Evolutionary conservation across 2,888 invertebrate genomes (phyloP), one percentile per base, ranked within the genome.

Genomic region (Sialis fuliginosa): DNA sequence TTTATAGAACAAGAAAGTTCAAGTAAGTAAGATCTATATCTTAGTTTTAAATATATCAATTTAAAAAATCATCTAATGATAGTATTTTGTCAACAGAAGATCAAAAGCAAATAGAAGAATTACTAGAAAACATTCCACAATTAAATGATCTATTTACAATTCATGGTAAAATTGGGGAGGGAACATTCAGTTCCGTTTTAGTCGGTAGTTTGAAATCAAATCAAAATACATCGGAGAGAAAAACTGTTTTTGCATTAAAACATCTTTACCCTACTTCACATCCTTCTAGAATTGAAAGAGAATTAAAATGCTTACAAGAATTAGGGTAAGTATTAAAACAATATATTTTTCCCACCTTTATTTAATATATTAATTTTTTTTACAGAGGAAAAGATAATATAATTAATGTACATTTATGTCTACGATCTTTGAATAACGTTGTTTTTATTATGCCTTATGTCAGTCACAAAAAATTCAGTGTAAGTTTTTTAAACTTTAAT

Each of bases 401-500:
- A 10, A 85, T 85, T 54, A 84, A 84, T 45, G 74, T 90, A 49
- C 78, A 84, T 53, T 67, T 85, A 52, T 88, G 87, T 58, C 66
- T 90, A 43, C 73, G 89, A 46, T 73, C 80, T 56, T 70, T 74
- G 51, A 86, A 88, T 56, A 81, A 85, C 48, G 79, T 89, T 50
- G 85, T 85, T 45, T 85, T 92, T 62, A 75, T 90, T 44, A 90
- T 91, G 91, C 89, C 90, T 4, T 89, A 83, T 60, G 78, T 90
- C 69, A 78, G 77, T 51, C 90, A 91, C 61, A 78, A 78, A 56
- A 79, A 76, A 56, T 89, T 86, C 64, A 72, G 74, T 54, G 85
- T 85, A 65, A 74, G 75, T 70, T 49, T 51, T 42, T 34, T 41
- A 9, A 42, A 43, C 30, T 37, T 10, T 46, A 42, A n/a, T 39